A percentile compares a stretch with the other conserved stretches of the same genome.
These are phyloP conservation scores for Anarhynchus alexandrinus DNA, from an alignment of 2,113 vertebrate genomes.

Conservation along the genomic window DNA sequence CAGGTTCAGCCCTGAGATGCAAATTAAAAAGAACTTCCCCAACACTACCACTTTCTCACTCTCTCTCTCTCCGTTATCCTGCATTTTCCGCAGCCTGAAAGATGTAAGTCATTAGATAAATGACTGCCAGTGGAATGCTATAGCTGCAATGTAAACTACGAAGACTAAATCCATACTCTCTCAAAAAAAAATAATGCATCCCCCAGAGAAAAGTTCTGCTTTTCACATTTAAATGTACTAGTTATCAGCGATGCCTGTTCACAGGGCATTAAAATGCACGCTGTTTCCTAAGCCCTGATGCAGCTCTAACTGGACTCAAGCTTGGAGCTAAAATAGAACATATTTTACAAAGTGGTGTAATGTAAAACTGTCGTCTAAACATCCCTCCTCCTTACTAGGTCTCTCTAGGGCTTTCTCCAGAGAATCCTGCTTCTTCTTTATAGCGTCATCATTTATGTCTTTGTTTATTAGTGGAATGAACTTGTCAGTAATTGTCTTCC, in stretches of 20 bases:
- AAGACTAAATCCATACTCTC: slow-evolving; percentile 59
- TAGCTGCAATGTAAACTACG: slow-evolving; percentile 54
- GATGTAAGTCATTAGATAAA: slow-evolving; percentile 59
- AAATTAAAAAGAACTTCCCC: slow-evolving; percentile 39
- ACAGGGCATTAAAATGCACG: slow-evolving; percentile 69
- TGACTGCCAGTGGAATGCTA: slow-evolving; percentile 38
- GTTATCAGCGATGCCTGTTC: slow-evolving; percentile 69
- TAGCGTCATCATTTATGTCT: slow-evolving; percentile 22
- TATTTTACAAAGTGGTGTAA: slow-evolving; percentile 63
- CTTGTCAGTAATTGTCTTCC: slow-evolving; percentile 32
- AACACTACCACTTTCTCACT: not conserved
- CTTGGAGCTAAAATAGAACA: slow-evolving; percentile 63
- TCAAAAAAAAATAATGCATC: slow-evolving; percentile 29
- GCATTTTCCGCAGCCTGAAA: slow-evolving; percentile 27
- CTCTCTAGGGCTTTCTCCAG: slow-evolving; percentile 38
- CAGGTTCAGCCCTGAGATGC: slow-evolving; percentile 39
- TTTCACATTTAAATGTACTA: slow-evolving; percentile 72
- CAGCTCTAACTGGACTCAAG: slow-evolving; percentile 57
- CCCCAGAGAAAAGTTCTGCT: slow-evolving; percentile 57
- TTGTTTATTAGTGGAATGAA: slow-evolving; percentile 60
- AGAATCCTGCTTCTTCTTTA: slow-evolving; percentile 21
- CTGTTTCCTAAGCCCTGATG: slow-evolving; percentile 60
- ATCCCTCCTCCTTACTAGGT: slow-evolving; percentile 40
- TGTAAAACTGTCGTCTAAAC: slow-evolving; percentile 63
- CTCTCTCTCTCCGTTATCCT: not conserved